Evolutionary conservation across 2,888 invertebrate species (phyloP).

Genomic region (Ashinkailepas kermadecensis): DNA sequence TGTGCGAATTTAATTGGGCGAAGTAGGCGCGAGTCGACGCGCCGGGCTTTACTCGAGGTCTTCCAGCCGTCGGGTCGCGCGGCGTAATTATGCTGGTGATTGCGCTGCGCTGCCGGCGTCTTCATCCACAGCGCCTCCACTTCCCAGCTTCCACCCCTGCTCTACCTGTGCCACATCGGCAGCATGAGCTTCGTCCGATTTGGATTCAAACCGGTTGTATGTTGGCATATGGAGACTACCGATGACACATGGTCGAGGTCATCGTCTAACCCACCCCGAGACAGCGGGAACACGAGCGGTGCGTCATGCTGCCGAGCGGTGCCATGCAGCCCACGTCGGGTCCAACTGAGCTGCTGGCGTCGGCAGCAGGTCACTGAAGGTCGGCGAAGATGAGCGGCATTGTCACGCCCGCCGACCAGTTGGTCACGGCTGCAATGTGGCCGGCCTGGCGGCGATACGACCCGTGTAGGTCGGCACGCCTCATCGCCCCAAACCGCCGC

Average conservation of each 20-base stretch:
- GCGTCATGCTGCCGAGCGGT: background rate
- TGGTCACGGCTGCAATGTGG: background rate
- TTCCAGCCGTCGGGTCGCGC: no score
- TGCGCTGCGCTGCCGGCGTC: no score
- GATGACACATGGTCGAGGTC: slow-evolving; percentile 4
- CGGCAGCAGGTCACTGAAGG: background rate
- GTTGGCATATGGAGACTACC: background rate
- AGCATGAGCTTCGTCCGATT: background rate
- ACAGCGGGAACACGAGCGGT: background rate
- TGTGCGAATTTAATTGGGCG: no score
- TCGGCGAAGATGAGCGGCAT: background rate
- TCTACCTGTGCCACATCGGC: background rate
- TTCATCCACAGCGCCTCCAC: no score
- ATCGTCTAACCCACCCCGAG: background rate
- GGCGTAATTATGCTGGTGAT: no score
- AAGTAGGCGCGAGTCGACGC: no score
- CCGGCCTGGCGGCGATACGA: background rate
- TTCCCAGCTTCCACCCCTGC: no score
- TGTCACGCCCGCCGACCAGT: background rate
- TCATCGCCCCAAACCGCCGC: no score
- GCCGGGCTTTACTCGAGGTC: no score
- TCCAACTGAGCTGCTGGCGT: background rate
- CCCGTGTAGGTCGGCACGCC: no score
- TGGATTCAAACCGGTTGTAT: background rate
- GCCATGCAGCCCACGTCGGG: background rate